Base-by-base conservation (phyloP, 2,888 invertebrate genomes). In the Platycheirus rosarum region DNA sequence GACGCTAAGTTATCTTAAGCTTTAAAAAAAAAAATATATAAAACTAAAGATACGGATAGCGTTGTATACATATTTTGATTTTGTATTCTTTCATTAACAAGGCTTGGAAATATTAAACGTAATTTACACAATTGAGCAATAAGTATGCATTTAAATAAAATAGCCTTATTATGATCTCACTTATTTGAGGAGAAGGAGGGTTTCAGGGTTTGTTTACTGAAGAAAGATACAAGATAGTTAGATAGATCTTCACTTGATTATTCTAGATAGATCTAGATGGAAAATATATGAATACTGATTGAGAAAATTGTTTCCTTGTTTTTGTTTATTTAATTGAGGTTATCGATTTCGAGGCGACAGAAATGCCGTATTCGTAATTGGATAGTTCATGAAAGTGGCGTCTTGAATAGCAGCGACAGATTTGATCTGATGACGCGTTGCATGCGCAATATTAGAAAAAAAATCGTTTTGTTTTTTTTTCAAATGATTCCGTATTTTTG, bases 1-100 rank as follows among this genome's bases (percentile, higher is more conserved):
- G 42, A 60, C 42, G 42, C 44, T 44, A 29, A 60, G 29, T 57
- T 57, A 57, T 57, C 29, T 60, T 16, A n/a, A 60, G 60, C 42
- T 60, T 60, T 29, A 42, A 11, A 14, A 16, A 51, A 40, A 1
- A 40, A 37, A 8, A 18, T 20, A 14, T 0, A 37, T 20, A 4
- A 20, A 13, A 13, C n/a, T 40, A 1, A 20, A 53, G n/a, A 55
- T 55, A 20, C 13, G 37, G 8, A 14, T 51, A 32, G 2, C 37
- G 35, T 55, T 37, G 8, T 23, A 6, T 23, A 20, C 18, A 6
- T 11, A 7, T 23, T 40, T 6, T 49, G 26, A 3, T 26, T 26
- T n/a, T 16, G 16, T 44, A 18, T 49, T 16, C 16, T 40, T 44
- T 60, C 29, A 60, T 32, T 29, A 44, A 29, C 60, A 44, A 44